Conservation (phyloP, 2,797 vertebrate genomes). For the Pipistrellus kuhlii region DNA sequence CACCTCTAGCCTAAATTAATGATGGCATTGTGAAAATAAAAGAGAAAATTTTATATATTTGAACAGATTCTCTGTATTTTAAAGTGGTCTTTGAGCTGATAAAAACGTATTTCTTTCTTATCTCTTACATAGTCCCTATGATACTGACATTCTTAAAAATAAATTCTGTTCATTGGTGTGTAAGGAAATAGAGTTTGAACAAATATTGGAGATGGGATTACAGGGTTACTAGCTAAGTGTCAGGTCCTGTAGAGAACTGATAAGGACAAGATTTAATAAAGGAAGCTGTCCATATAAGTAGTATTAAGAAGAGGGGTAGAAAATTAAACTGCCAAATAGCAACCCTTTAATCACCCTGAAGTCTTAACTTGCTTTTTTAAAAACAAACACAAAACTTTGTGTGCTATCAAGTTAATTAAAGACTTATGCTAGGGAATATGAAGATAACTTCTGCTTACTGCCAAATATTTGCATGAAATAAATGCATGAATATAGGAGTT, state of each 20-base stretch:
- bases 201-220: conserved; percentile 64
- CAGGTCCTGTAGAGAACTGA: conserved; percentile 51
- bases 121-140: conserved; percentile 41
- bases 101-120: conserved; percentile 29
- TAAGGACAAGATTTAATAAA: conserved; percentile 74
- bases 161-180: conserved; percentile 34
- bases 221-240: conserved; percentile 31
- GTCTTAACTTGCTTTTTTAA: conserved; percentile 50
- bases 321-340: conserved; percentile 76
- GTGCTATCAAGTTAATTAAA: conserved; percentile 52
- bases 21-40: not conserved
- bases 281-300: conserved; percentile 4
- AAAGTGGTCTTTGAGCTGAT: conserved; percentile 3
- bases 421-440: conserved; percentile 1
- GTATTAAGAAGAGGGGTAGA: conserved; percentile 60
- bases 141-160: conserved; percentile 55
- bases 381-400: not conserved
- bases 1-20: not conserved
- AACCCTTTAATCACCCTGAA: conserved; percentile 70
- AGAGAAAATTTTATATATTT: conserved; percentile 8
- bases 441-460: conserved; percentile 58
- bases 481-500: not conserved
- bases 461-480: conserved; percentile 32
- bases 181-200: conserved; percentile 71
- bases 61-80: not conserved